phyloP scores from a whole-genome alignment of 2,888 invertebrate genomes.

The Galerucella pusilla region DNA sequence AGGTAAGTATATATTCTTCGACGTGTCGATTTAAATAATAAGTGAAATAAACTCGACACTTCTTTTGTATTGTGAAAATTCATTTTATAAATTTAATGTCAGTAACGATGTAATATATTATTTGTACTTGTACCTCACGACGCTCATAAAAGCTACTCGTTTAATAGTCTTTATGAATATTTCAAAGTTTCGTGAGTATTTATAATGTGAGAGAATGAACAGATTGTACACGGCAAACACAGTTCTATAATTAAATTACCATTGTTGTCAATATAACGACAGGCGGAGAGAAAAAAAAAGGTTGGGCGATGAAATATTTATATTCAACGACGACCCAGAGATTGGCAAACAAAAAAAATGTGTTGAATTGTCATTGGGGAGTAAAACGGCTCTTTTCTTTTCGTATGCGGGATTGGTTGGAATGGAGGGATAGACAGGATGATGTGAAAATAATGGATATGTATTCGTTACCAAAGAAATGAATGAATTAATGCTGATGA shows the following conservation, averaged over 20 bases:
- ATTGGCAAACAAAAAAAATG: neutral
- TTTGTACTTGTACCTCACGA: neutral
- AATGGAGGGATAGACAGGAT: no score
- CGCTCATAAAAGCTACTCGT: neutral
- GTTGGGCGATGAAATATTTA: neutral
- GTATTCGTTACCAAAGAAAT: no score
- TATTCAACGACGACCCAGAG: neutral
- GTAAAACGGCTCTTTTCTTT: no score
- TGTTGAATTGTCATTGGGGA: neutral
- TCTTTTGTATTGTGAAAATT: neutral
- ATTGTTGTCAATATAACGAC: neutral
- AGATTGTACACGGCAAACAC: neutral
- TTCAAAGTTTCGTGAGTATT: neutral
- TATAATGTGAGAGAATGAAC: neutral
- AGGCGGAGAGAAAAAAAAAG: no score
- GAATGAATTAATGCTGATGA: no score
- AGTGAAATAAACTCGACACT: no score
- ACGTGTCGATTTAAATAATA: no score
- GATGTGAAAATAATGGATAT: no score
- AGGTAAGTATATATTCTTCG: neutral
- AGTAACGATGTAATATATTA: neutral
- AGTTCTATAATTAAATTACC: slow-evolving; percentile 1
- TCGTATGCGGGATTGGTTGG: no score
- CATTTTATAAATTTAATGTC: neutral
- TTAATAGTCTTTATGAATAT: neutral